These are phyloP conservation scores for Drosophila suboccidentalis DNA, from an alignment of 2,888 invertebrate genomes.

Conservation along the genomic window DNA sequence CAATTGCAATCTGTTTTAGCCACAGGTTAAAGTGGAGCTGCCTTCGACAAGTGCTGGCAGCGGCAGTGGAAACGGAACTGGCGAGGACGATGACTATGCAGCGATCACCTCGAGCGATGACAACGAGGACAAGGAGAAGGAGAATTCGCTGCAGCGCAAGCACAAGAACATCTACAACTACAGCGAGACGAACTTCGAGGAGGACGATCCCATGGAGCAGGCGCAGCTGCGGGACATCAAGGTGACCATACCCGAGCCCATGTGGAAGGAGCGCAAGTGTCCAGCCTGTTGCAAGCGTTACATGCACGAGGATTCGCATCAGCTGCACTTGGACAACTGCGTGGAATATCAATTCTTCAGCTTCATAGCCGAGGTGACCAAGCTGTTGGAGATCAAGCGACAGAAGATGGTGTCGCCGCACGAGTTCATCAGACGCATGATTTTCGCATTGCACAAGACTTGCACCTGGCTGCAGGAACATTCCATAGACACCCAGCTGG, in stretches of 20 bases:
- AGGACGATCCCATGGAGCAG: conserved; percentile 84
- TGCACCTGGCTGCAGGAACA: conserved; percentile 84
- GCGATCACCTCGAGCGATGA: conserved; percentile 82
- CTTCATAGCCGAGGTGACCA: conserved; percentile 82
- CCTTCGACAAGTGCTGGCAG: conserved; percentile 53
- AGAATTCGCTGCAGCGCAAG: conserved; percentile 59
- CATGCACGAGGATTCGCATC: conserved; percentile 85
- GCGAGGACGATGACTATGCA: conserved; percentile 78
- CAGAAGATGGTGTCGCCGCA: conserved; percentile 84
- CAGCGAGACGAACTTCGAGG: conserved; percentile 84
- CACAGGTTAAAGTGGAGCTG: conserved; percentile 37
- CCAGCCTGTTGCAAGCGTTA: conserved; percentile 83
- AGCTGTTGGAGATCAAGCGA: conserved; percentile 79
- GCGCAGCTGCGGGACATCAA: conserved; percentile 83
- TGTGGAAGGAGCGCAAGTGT: conserved; percentile 85
- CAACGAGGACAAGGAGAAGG: conserved; percentile 75
- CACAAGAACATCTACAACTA: conserved; percentile 83
- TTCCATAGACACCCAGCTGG: conserved; percentile 80
- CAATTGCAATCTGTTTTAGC: not conserved
- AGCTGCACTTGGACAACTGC: conserved; percentile 83
- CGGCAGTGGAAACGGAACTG: conserved; percentile 50
- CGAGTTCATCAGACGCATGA: conserved; percentile 85
- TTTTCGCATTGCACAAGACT: conserved; percentile 83
- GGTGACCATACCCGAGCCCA: conserved; percentile 83
- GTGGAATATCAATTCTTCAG: conserved; percentile 84